Conservation (phyloP, 2,113 vertebrate species). For the Xiphophorus maculatus region DNA sequence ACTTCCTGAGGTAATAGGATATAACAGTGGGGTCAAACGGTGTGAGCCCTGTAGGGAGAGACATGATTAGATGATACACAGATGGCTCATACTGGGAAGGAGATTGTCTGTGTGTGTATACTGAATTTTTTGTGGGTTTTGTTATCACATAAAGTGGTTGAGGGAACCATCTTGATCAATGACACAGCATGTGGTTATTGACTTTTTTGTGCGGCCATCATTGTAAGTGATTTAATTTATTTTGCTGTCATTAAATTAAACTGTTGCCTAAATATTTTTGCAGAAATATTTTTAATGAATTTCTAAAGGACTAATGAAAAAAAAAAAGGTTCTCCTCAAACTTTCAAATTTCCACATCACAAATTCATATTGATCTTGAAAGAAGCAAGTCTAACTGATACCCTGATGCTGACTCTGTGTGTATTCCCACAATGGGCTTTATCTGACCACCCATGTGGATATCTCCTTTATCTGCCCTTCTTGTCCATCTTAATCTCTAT, state of each 20-base stretch:
- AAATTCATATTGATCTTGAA: constrained; percentile 35
- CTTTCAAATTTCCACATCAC: constrained; percentile 15
- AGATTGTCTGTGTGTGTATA: constrained; percentile 21
- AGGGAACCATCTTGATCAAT: not conserved
- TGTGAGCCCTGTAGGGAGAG: constrained; percentile 32
- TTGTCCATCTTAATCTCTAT: constrained; percentile 3
- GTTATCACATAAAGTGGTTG: not conserved
- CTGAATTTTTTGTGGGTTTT: constrained; percentile 1
- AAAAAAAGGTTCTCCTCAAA: not conserved
- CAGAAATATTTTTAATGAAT: not conserved
- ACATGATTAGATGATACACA: constrained; percentile 60
- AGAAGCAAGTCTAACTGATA: constrained; percentile 16
- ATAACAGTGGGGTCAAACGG: constrained; percentile 54
- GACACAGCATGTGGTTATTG: not conserved
- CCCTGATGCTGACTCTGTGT: constrained; percentile 27
- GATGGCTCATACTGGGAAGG: constrained; percentile 44
- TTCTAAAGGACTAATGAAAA: not conserved
- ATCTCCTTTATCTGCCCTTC: constrained; percentile 16
- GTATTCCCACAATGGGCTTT: constrained; percentile 13
- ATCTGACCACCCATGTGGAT: constrained; percentile 27
- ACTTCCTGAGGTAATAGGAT: constrained; percentile 56
- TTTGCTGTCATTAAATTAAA: not conserved
- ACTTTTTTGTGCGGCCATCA: not conserved
- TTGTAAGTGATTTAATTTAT: constrained; percentile 2
- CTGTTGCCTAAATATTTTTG: not conserved